Base-by-base conservation (phyloP, 1,140 invertebrate genomes). In the Lepidurus couesii region DNA sequence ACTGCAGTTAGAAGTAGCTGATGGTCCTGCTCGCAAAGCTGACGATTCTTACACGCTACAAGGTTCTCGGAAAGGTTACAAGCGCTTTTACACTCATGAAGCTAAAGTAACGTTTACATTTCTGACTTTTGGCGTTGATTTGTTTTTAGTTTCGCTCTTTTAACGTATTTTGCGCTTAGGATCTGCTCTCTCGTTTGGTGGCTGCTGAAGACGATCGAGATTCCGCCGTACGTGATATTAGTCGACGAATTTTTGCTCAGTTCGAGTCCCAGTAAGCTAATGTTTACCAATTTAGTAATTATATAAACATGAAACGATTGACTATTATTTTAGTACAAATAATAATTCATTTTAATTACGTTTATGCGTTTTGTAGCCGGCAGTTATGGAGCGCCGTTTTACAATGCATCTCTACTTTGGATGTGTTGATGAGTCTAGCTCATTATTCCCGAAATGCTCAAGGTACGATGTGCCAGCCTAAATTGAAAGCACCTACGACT, bases 1-100 rank as follows among this genome's bases (percentile, higher is more conserved):
- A 9, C 99, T 91, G 86, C 95, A 98, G 83, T 86, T 99, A 44
- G 97, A 99, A 87, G 88, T 99, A 26, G 93, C 97, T 0, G 95
- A 97, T 78, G 87, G 85, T 43, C 88, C 89, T 79, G 85, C 88
- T 0, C 87, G 89, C 79, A 91, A 90, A 84, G 92, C 93, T 1
- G 89, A 89, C 0, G 83, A 88, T 7, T 89, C 90, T 3, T 98
- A 95, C 84, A 90, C 93, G 75, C 83, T 98, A 44, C 92, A 93
- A 83, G 92, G 93, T 0, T 90, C 92, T 8, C 90, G 91, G 80
- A 99, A 98, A 87, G 96, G 96, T 7, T 94, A 89, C 79, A 95
- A 95, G 81, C 88, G 95, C 75, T 99, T 92, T 85, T 91, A 89
- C 53, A 98, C 94, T 0, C 75, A 83, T 1, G 90, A 92, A 81